A percentile compares a stretch with the other conserved stretches of the same genome.
Conservation (phyloP, 2,888 invertebrate species). For the Drosophila diplacantha region DNA sequence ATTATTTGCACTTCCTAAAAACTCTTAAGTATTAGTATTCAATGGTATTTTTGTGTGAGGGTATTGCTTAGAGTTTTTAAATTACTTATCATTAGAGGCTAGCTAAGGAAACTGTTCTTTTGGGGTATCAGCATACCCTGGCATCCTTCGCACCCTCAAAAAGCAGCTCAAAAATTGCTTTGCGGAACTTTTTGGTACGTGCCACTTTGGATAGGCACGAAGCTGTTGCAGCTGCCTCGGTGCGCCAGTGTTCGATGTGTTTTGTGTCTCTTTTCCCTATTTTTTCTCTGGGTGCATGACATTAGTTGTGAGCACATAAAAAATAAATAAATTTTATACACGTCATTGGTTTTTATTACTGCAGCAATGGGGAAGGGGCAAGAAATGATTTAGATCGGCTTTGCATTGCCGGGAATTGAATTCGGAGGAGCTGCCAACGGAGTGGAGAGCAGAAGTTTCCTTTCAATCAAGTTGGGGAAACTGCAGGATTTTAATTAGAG, state of each 20-base stretch:
- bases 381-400: constrained; percentile 57
- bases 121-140: constrained; percentile 1
- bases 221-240: constrained; percentile 43
- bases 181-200: constrained; percentile 66
- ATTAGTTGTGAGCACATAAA: constrained; percentile 68
- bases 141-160: constrained; percentile 9
- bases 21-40: background rate
- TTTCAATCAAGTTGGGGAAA: constrained; percentile 52
- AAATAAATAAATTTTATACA: constrained; percentile 68
- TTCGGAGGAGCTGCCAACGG: background rate
- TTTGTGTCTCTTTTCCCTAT: constrained; percentile 16
- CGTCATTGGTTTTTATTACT: constrained; percentile 71
- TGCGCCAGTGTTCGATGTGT: constrained; percentile 33
- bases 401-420: constrained; percentile 29
- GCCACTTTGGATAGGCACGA: constrained; percentile 53
- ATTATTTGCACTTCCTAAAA: background rate
- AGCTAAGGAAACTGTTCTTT: too few relatives aligned
- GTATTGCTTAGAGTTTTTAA: background rate
- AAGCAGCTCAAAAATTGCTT: constrained; percentile 63
- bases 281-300: constrained; percentile 34
- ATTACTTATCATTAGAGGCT: background rate
- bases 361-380: constrained; percentile 52
- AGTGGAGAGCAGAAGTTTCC: constrained; percentile 14
- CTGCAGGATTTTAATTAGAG: constrained; percentile 32
- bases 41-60: background rate